Evolutionary conservation across 37 sponge, comb jelly and placozoan species (phyloP), one percentile per base, ranked within the genome.

Genomic region (Spongia lamella): DNA sequence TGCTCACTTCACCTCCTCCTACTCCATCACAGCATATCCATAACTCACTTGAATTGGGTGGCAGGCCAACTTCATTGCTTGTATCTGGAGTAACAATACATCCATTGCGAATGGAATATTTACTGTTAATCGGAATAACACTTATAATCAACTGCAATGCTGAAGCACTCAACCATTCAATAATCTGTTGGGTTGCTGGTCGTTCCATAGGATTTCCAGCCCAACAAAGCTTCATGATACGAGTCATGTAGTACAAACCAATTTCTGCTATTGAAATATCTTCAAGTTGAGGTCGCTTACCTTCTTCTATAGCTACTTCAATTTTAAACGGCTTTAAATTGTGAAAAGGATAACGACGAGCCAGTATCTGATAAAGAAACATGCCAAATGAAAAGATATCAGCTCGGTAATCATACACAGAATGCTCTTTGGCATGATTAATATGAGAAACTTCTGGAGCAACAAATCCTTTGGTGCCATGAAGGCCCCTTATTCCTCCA

Each of bases 1-100:
- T 73, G 59, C 31, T 83, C 53, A 88, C 22, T 55, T 83, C 89
- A 17, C 68, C 60, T 4, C 89, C 89, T 33, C 59, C 68, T 19
- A 29, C 67, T 17, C 72, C 79, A 78, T 88, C 79, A 55, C 83
- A 83, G 43, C 83, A 83, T 37, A 88, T 64, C 89, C 89, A 88
- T 38, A 88, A 39, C 75, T 88, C 89, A 47, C 31, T 73, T 11
- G 21, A 14, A 56, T 24, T 32, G 1, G 24, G 35, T 1, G 24
- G 34, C 5, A 11, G 35, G 16, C 30, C 68, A 24, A 69, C 84
- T 27, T 68, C 38, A n/a, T 54, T 53, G 51, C 71, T 77, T 39
- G 76, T 22, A 20, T 37, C 20, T 7, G 79, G 76, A 35, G 81
- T 79, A 35, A 90, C 70, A 53, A 7, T 55, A 36, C 84, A 83